phyloP scores from a whole-genome alignment of 2,113 vertebrate species.

The Junco hyemalis region DNA sequence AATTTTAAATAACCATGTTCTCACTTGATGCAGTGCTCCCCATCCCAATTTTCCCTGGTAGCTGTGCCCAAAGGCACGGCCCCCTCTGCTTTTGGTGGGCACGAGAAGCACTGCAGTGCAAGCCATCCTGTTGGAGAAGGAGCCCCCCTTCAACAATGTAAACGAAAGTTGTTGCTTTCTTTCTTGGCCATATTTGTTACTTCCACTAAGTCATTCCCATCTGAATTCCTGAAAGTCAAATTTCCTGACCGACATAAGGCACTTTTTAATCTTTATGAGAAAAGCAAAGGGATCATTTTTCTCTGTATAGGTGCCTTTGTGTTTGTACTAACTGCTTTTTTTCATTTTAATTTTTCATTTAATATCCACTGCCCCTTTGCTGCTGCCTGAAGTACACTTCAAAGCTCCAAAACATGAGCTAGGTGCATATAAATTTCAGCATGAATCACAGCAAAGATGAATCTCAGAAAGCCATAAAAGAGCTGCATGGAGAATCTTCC shows the following conservation, averaged over 20 bases:
- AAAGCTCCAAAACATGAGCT: neutral
- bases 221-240: neutral
- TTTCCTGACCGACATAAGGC: neutral
- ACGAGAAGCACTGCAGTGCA: fast-evolving
- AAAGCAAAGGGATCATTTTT: neutral
- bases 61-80: neutral
- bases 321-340: neutral
- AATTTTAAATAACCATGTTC: neutral
- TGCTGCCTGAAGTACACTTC: neutral
- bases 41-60: neutral
- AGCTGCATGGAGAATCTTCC: neutral
- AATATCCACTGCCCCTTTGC: neutral
- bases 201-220: neutral
- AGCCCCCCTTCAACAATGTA: neutral
- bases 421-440: neutral
- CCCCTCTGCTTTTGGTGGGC: neutral
- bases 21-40: neutral
- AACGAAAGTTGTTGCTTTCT: neutral
- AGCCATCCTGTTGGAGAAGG: neutral
- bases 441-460: neutral
- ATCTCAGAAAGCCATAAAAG: neutral
- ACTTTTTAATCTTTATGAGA: neutral
- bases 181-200: neutral
- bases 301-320: neutral
- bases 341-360: conserved; percentile 19